Conservation (phyloP, 2,113 vertebrate species). For the Pygoscelis adeliae region DNA sequence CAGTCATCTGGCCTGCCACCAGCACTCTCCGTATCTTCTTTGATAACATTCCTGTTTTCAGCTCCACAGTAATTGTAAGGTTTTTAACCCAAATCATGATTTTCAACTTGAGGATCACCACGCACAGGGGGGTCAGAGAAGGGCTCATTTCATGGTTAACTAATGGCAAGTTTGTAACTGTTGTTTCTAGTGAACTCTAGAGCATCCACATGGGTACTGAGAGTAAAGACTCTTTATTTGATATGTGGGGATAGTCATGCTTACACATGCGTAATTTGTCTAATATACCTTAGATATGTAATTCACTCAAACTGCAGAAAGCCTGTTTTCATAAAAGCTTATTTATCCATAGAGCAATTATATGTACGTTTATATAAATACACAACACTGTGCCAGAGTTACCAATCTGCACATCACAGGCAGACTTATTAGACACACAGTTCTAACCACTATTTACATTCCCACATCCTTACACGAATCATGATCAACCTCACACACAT, state of each 20-base stretch:
- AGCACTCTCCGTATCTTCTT: not conserved
- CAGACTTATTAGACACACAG: no score
- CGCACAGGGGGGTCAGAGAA: not conserved
- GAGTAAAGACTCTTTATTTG: not conserved
- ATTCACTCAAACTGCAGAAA: not conserved
- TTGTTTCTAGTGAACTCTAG: not conserved
- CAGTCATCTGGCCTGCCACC: not conserved
- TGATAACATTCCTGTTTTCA: not conserved
- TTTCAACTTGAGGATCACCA: not conserved
- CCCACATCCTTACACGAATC: not conserved
- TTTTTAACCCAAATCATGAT: not conserved
- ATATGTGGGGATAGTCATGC: not conserved
- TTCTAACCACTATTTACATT: not conserved
- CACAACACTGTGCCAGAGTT: not conserved
- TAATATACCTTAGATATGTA: not conserved
- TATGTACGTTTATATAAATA: not conserved
- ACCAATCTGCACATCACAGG: not conserved
- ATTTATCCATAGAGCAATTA: not conserved
- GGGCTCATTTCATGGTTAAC: not conserved
- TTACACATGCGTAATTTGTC: not conserved
- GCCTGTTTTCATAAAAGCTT: not conserved
- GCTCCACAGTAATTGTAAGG: not conserved
- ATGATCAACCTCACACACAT: not conserved
- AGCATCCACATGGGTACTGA: not conserved
- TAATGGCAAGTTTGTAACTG: not conserved